Base-by-base conservation (phyloP, 92 coral and sea anemone genomes). In the Plumapathes pennacea region DNA sequence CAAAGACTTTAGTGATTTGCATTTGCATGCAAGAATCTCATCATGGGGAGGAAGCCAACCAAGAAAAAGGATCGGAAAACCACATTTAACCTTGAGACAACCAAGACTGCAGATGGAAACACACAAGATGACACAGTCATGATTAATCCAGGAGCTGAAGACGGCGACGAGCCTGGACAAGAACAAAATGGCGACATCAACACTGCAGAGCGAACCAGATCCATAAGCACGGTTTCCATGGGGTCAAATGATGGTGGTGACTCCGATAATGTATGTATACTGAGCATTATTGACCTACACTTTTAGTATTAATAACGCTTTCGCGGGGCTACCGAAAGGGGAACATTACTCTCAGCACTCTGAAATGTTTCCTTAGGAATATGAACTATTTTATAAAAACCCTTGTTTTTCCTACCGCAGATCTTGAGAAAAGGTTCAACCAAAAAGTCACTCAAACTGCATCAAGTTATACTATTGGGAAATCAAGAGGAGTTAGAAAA, bases 401-500 rank as follows among this genome's bases (percentile, higher is more conserved):
- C n/a, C n/a, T n/a, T 33, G 32, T 20, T 18, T 1, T 30, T 15
- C 3, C 38, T 38, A 1, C n/a, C n/a, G 26, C 2, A 20, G 25
- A 51, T 53, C 17, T 25, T 51, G 73, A 62, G 4, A 53, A 8
- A 42, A 2, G 3, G 49, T 12, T 4, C 4, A 29, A 48, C 52
- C 6, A 32, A 52, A 20, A 66, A 53, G 44, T 40, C 53, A 9
- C 52, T 57, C 1, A 66, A 25, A 14, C 54, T 66, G 30, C 73
- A 66, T 17, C 32, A 53, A 57, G n/a, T 53, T 32, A 66, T 66
- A 10, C 25, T 66, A 37, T 26, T 22, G 9, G 73, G 73, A 42
- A 37, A 66, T 3, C 62, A 40, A 20, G 73, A 53, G 5, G 73
- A 66, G 12, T 51, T 66, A 7, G 62, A 53, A 13, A 66, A 66